Evolutionary conservation across 1,140 invertebrate species (phyloP).

Genomic region (Druon quercuslanigerum): DNA sequence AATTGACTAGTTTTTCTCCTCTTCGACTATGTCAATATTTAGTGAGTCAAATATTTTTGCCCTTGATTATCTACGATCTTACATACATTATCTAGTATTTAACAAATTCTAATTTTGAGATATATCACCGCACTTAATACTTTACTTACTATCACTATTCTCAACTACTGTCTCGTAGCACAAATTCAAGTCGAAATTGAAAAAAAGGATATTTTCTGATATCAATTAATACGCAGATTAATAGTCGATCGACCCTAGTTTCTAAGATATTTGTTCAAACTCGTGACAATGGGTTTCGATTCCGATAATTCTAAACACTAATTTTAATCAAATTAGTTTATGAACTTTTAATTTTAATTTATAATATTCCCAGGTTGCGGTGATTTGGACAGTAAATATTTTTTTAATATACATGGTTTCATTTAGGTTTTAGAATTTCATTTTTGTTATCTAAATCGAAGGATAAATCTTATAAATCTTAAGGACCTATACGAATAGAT

Average conservation of each 20-base stretch:
- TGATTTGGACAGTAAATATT: too few relatives aligned
- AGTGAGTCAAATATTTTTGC: neutral
- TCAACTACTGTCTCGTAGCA: constrained; percentile 2
- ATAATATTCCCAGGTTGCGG: too few relatives aligned
- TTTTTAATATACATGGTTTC: too few relatives aligned
- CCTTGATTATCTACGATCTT: constrained; percentile 4
- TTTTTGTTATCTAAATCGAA: too few relatives aligned
- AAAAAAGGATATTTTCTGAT: neutral
- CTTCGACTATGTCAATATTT: constrained; percentile 16
- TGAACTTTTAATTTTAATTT: neutral
- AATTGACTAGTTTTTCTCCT: constrained; percentile 17
- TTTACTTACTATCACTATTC: constrained; percentile 11
- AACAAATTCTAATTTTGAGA: constrained; percentile 24
- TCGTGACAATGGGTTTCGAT: neutral
- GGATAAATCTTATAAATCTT: too few relatives aligned
- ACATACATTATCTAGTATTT: constrained; percentile 20
- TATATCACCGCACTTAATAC: constrained; percentile 27
- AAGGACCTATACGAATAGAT: too few relatives aligned
- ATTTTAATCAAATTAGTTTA: neutral
- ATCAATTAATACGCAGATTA: constrained; percentile 3
- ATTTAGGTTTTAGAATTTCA: too few relatives aligned
- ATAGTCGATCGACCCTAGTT: neutral
- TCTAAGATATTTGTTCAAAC: neutral
- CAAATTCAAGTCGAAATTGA: neutral
- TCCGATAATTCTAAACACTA: neutral